Conservation (phyloP, 2,797 vertebrate species). For the Ptychadena robeensis region DNA sequence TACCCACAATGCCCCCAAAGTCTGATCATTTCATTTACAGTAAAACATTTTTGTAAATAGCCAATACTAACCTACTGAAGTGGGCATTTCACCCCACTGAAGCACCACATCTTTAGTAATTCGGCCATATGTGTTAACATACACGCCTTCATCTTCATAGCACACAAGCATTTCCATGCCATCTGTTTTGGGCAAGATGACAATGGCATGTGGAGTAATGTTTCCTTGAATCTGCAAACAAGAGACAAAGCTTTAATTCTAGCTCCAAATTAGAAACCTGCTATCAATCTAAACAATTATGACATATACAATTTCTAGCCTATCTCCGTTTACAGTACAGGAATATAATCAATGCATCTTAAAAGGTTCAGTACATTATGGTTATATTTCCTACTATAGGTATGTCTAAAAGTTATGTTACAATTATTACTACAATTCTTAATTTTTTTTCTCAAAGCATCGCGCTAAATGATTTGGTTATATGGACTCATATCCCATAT, state of each 20-base stretch:
- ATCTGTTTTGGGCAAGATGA: constrained; percentile 97
- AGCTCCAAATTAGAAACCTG: no score
- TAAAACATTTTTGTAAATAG: not conserved
- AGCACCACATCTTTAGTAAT: constrained; percentile 99
- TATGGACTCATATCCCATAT: no score
- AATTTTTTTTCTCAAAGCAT: no score
- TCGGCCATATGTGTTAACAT: constrained; percentile 97
- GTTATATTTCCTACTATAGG: not conserved
- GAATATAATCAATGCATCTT: not conserved
- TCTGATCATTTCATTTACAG: not conserved
- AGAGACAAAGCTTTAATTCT: constrained; percentile 61
- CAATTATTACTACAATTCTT: no score
- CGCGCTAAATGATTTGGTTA: no score
- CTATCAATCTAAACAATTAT: no score
- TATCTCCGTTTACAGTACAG: not conserved
- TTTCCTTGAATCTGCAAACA: constrained; percentile 93
- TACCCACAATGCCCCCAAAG: not conserved
- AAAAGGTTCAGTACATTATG: not conserved
- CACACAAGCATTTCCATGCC: constrained; percentile 99
- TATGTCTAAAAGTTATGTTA: no score
- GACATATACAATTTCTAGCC: not conserved
- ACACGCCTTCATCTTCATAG: constrained; percentile 98
- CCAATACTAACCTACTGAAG: constrained; percentile 92
- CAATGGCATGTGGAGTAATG: constrained; percentile 97
- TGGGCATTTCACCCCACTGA: constrained; percentile 99